These are phyloP conservation scores for Parnassius smintheus DNA, from an alignment of 2,888 invertebrate species.

Conservation along the genomic window DNA sequence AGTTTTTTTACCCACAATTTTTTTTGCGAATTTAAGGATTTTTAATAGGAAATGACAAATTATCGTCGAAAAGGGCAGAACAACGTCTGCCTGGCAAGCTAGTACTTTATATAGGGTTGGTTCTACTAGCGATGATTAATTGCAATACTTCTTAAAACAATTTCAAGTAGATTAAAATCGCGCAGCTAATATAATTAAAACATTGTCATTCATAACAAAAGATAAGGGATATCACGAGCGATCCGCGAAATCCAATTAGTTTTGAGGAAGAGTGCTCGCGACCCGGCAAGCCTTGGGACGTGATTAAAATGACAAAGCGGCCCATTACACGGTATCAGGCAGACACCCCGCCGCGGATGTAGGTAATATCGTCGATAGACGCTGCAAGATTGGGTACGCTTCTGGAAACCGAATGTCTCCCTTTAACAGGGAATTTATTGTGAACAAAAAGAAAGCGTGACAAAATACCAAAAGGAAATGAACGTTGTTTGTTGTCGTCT, in stretches of 20 bases:
- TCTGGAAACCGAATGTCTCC: neutral
- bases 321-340: constrained; percentile 31
- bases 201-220: constrained; percentile 37
- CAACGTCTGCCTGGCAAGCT: too few relatives aligned
- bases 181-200: constrained; percentile 30
- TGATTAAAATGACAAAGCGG: constrained; percentile 44
- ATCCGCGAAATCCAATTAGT: constrained; percentile 66
- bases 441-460: neutral
- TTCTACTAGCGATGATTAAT: neutral
- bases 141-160: constrained; percentile 8
- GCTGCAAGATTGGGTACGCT: constrained; percentile 5
- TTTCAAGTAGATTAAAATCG: constrained; percentile 2
- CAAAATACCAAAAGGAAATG: neutral
- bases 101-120: neutral
- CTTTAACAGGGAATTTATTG: constrained; percentile 11
- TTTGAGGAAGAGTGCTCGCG: constrained; percentile 33
- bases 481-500: neutral
- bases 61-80: too few relatives aligned
- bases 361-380: constrained; percentile 8
- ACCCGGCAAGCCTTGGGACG: constrained; percentile 32
- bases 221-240: constrained; percentile 48
- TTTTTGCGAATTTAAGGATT: too few relatives aligned
- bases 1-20: too few relatives aligned
- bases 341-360: constrained; percentile 19
- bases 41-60: too few relatives aligned